Evolutionary conservation across 2,888 invertebrate genomes (phyloP).

Genomic region (Unio delphinus): DNA sequence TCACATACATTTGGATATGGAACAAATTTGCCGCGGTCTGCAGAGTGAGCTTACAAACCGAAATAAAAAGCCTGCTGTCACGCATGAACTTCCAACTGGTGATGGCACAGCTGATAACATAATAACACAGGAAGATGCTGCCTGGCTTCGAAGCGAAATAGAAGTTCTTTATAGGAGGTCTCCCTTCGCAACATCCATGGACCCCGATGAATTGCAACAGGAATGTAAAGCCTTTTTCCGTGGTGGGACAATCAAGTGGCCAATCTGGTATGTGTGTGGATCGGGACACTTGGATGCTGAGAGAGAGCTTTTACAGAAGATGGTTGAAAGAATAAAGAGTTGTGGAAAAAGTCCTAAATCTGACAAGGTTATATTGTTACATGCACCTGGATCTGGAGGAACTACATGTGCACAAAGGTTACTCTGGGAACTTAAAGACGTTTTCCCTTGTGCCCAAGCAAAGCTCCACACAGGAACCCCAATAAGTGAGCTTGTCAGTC

Average conservation of each 20-base stretch:
- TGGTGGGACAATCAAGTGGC: constrained; percentile 41
- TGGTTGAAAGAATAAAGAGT: constrained; percentile 18
- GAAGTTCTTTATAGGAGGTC: constrained; percentile 33
- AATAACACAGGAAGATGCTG: constrained; percentile 20
- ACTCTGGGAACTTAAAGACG: constrained; percentile 28
- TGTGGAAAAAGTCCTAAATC: constrained; percentile 16
- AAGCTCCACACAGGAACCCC: constrained; percentile 14
- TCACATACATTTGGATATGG: constrained; percentile 4
- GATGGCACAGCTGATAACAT: constrained; percentile 2
- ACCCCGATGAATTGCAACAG: constrained; percentile 18
- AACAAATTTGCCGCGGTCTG: constrained; percentile 14
- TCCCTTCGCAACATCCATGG: constrained; percentile 12
- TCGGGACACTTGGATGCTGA: constrained; percentile 25
- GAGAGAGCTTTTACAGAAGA: constrained; percentile 18
- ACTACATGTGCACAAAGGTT: constrained; percentile 40
- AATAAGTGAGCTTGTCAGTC: constrained; percentile 20
- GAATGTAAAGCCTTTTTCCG: constrained; percentile 32
- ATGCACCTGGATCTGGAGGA: constrained; percentile 43
- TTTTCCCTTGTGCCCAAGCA: constrained; percentile 31
- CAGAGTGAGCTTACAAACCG: constrained; percentile 2
- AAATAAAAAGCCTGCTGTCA: not conserved
- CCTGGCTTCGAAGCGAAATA: constrained; percentile 31
- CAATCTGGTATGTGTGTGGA: constrained; percentile 24
- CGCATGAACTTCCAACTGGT: constrained; percentile 8
- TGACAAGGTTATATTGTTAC: constrained; percentile 22